Evolutionary conservation across 2,113 vertebrate genomes (phyloP).

Genomic region (Pollimyrus isidori): DNA sequence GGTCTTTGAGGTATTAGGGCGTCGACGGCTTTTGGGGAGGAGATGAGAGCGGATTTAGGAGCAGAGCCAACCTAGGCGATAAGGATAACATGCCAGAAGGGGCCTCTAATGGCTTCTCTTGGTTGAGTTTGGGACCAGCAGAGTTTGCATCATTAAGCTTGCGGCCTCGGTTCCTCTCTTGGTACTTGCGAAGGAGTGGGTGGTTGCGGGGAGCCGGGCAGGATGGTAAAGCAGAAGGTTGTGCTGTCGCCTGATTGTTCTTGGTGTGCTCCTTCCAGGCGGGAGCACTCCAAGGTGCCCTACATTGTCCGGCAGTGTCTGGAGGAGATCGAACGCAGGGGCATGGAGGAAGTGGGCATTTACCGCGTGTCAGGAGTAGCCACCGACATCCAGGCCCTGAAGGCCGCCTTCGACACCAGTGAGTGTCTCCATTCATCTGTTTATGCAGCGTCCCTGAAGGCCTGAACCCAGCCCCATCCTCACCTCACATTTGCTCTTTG

Average conservation of each 20-base stretch:
- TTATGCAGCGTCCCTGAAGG: background rate
- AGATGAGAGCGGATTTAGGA: background rate
- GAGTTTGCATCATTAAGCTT: background rate
- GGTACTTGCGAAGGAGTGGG: background rate
- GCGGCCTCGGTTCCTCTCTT: background rate
- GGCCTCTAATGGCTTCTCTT: background rate
- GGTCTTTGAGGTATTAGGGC: background rate
- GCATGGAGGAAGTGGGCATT: slow-evolving; percentile 98
- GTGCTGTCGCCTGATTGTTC: background rate
- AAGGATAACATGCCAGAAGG: background rate
- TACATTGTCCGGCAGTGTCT: slow-evolving; percentile 96
- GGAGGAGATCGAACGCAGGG: slow-evolving; percentile 91
- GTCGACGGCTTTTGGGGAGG: background rate
- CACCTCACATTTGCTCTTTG: background rate
- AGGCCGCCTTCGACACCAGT: slow-evolving; percentile 94
- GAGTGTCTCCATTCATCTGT: slow-evolving; percentile 50
- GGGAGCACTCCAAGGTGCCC: slow-evolving; percentile 93
- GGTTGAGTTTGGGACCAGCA: background rate
- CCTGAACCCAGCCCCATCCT: background rate
- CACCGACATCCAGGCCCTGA: slow-evolving; percentile 92
- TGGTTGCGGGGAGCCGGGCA: background rate
- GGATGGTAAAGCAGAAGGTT: background rate
- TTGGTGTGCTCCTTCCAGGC: slow-evolving; percentile 50
- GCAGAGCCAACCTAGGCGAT: background rate
- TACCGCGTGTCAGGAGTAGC: slow-evolving; percentile 94